Base-by-base conservation (phyloP, 2,888 invertebrate species). In the Tridacna gigas region DNA sequence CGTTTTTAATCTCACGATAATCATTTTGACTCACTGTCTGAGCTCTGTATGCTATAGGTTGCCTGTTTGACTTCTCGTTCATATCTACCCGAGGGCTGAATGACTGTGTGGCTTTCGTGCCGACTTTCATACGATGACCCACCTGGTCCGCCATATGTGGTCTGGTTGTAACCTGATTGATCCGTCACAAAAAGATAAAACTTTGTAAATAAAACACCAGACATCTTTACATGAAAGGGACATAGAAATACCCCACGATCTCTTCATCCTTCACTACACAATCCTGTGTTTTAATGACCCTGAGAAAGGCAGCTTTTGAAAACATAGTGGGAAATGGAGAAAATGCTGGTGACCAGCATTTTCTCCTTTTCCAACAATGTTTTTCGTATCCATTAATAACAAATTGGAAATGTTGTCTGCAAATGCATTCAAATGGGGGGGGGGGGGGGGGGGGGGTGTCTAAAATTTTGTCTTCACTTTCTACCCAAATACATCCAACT, bases 31-130 rank as follows among this genome's bases (percentile, higher is more conserved):
- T 82, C 80, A 88, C 88, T 88, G 45, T 88, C 88, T 18, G 88
- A 86, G 45, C 85, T 85, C 65, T 88, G 88, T 11, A 88, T 80
- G 79, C 88, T 88, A 71, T 88, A 88, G 18, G 84, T 83, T 26
- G 88, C 88, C 75, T 88, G 88, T 79, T 88, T 88, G 61, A 88
- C 86, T 48, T 85, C 88, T 69, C 88, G 74, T 78, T 88, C 88
- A 77, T 86, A 88, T n/a, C 84, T 63, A 2, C 88, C 86, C 1
- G 86, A 86, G n/a, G 86, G 86, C 48, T 86, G 86, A 5, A 82
- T 48, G 28, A 86, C 20, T 0, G 82, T 86, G 65, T 80, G 80
- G 60, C 80, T 74, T 63, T 86, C 86, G 47, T 86, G 86, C 11
- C 86, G 66, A 47, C 77, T 80, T 71, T 86, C 82, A 60, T 80